Evolutionary conservation across 2,797 vertebrate genomes (phyloP).

Genomic region (Eospalax fontanierii): DNA sequence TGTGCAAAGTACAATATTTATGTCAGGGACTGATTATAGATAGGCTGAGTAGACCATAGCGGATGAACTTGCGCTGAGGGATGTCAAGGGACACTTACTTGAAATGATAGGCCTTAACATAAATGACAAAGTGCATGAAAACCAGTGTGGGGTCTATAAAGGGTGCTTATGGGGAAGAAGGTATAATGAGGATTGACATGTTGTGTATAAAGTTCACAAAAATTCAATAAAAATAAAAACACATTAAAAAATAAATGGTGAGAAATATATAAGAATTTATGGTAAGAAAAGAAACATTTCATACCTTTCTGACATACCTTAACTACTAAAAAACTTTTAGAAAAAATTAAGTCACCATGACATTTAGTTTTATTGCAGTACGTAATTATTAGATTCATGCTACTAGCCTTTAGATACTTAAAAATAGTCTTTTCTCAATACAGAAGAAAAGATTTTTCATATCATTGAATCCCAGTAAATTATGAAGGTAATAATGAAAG

Average conservation of each 20-base stretch:
- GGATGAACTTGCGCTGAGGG: too few relatives aligned
- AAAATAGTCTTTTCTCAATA: conserved; percentile 76
- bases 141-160: too few relatives aligned
- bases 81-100: too few relatives aligned
- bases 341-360: conserved; percentile 89
- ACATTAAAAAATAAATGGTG: conserved; percentile 78
- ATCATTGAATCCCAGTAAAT: conserved; percentile 1
- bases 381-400: conserved; percentile 87
- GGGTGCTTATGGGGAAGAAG: too few relatives aligned
- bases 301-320: conserved; percentile 89
- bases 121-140: too few relatives aligned
- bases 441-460: conserved; percentile 60
- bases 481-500: conserved; percentile 8
- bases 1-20: conserved; percentile 84
- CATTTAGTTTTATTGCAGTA: conserved; percentile 91
- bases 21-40: conserved; percentile 77
- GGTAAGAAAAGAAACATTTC: conserved; percentile 91
- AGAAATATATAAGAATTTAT: conserved; percentile 89
- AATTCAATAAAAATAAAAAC: too few relatives aligned
- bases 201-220: too few relatives aligned
- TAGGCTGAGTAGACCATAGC: too few relatives aligned
- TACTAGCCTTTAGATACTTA: conserved; percentile 80
- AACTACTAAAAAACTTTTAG: conserved; percentile 88
- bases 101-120: too few relatives aligned
- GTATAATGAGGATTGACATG: too few relatives aligned